Evolutionary conservation across 30 jellyfish, hydroid and myxozoan species (phyloP), one percentile per base, ranked within the genome.

Genomic region (Hydra vulgaris): DNA sequence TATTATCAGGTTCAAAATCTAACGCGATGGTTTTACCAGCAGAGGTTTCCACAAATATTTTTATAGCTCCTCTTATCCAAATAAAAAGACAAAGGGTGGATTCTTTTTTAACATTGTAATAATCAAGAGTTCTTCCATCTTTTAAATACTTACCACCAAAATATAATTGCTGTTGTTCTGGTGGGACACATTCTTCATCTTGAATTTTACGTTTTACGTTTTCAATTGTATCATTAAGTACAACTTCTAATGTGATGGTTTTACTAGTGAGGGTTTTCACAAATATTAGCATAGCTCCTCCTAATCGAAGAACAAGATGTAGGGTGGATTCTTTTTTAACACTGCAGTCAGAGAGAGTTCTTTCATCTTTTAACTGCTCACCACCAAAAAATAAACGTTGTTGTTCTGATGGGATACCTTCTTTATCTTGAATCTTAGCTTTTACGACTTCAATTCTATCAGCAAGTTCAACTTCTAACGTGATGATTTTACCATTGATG

Each of bases 371-470:
- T n/a, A 56, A n/a, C n/a, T 56, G 72, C 72, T 56, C n/a, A 15
- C 72, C 72, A 56, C 17, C 72, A 16, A 56, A 56, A 15, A 56
- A n/a, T 56, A 56, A n/a, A 15, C 72, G 72, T 56, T 56, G 72
- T 21, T 71, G 79, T 16, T 71, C 79, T 15, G 79, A 53, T 21
- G 15, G 16, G 17, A 71, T 71, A 17, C 22, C n/a, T n/a, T n/a
- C n/a, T n/a, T n/a, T n/a, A n/a, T n/a, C n/a, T n/a, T n/a, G n/a
- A n/a, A n/a, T n/a, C n/a, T n/a, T n/a, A n/a, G n/a, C n/a, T n/a
- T n/a, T n/a, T n/a, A n/a, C n/a, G n/a, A n/a, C n/a, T n/a, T 71
- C 27, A 21, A 71, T 71, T 71, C 22, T 71, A 17, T 17, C 79
- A 18, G n/a, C 22, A 53, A 71, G 17, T 16, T 71, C n/a, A 18